A percentile compares a stretch with the other conserved stretches of the same genome.
Conservation (phyloP, 2,888 invertebrate genomes). For the Microchrysa polita region DNA sequence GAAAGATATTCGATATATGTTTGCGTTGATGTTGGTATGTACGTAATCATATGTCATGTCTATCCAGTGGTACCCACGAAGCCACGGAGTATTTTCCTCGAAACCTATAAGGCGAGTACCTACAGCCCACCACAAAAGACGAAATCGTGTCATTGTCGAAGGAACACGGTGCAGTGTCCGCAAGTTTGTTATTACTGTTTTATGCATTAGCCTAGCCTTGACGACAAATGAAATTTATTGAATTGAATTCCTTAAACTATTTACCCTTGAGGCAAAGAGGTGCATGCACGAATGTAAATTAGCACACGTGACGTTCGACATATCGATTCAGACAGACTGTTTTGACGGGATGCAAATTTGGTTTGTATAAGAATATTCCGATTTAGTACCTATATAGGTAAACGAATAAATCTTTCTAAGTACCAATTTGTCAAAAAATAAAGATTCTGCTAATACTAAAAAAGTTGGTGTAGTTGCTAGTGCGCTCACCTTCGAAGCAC, state of each 20-base stretch:
- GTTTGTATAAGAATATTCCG: too few species aligned
- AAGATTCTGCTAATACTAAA: too few species aligned
- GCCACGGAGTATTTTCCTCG: not conserved
- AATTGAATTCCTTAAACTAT: constrained; percentile 4
- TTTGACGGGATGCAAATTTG: constrained; percentile 9
- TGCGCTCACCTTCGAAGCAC: too few species aligned
- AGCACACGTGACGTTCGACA: not conserved
- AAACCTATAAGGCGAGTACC: not conserved
- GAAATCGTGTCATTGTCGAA: constrained; percentile 37
- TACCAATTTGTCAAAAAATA: too few species aligned
- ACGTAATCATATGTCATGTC: too few species aligned
- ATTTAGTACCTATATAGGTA: too few species aligned
- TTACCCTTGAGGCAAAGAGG: not conserved
- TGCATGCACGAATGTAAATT: not conserved
- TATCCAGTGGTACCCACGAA: not conserved
- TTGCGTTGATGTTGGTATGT: too few species aligned
- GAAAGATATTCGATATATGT: too few species aligned
- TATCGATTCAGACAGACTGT: not conserved
- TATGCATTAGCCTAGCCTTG: constrained; percentile 18
- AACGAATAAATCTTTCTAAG: too few species aligned
- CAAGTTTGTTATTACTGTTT: constrained; percentile 19
- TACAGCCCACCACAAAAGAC: not conserved
- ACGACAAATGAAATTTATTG: constrained; percentile 18
- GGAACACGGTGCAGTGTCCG: constrained; percentile 29
- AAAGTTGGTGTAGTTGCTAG: too few species aligned